Base-by-base conservation (phyloP, 2,797 vertebrate species). In the Geotrypetes seraphini region DNA sequence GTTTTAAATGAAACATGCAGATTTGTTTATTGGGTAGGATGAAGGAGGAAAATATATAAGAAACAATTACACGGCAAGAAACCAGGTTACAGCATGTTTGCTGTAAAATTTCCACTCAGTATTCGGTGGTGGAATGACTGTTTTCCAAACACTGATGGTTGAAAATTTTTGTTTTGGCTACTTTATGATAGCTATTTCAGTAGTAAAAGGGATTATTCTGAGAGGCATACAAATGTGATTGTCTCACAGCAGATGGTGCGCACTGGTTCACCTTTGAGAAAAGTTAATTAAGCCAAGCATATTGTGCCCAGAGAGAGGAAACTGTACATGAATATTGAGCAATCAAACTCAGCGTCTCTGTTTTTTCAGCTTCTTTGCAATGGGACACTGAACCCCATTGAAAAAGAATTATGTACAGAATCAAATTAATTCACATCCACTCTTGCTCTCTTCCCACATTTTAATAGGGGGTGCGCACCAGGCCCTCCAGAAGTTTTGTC, bases 231-330 rank as follows among this genome's bases (percentile, higher is more conserved):
- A 87, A 88, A 92, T 86, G 84, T 88, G 86, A 95, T 94, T 94
- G 92, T 94, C 89, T 91, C 89, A 83, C 87, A 89, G 89, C 94
- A 97, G 94, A 97, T 99, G 95, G 95, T 92, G 90, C 86, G 82
- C 90, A 93, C 89, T 87, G 89, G 87, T 96, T 97, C 95, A 97
- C 91, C 93, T 97, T 91, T 94, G 86, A 94, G 91, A 87, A 89
- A 91, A 97, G 91, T 96, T 99, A 96, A 97, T 99, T 96, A 97
- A 97, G 91, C 87, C 88, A 78, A 82, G 88, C 91, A 95, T 96
- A 92, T 96, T 97, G 93, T 89, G 84, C 85, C 85, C 80, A 87
- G 96, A 88, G 86, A 88, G 85, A 86, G 88, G 83, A 90, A 92
- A 91, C 92, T 84, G 84, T 82, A 88, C 90, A 94, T 91, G 91